Evolutionary conservation across 35 echinoderm and acorn worm genomes (phyloP).

Genomic region (Patiria miniata): DNA sequence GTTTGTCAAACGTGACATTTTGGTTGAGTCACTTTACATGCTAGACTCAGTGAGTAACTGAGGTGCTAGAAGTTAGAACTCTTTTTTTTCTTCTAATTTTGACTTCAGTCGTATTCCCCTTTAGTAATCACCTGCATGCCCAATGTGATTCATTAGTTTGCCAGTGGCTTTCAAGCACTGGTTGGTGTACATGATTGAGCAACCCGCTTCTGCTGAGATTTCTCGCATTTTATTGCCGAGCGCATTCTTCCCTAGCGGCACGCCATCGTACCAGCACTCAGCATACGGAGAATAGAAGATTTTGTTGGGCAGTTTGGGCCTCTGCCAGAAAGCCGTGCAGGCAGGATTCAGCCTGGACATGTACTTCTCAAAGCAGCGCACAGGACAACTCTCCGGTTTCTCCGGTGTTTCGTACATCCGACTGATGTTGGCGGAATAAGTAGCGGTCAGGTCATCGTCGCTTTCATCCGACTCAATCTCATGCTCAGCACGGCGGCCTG

Average conservation of each 20-base stretch:
- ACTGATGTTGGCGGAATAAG: background rate
- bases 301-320: background rate
- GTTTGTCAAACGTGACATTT: too few species aligned
- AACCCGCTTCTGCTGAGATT: background rate
- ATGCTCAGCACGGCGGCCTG: background rate
- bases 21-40: too few species aligned
- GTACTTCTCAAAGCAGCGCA: background rate
- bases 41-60: too few species aligned
- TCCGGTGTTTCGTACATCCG: slow-evolving; percentile 7
- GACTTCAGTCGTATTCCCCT: too few species aligned
- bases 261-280: background rate
- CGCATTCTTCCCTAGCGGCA: slow-evolving; percentile 2
- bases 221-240: background rate
- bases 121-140: too few species aligned
- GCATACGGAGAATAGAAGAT: background rate
- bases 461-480: background rate
- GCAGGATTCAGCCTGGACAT: background rate
- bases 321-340: background rate
- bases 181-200: slow-evolving; percentile 1
- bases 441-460: background rate
- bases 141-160: background rate
- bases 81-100: too few species aligned
- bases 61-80: too few species aligned
- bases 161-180: background rate
- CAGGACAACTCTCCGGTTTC: background rate